Conservation (phyloP, 2,113 vertebrate species). For the Corythoichthys intestinalis region DNA sequence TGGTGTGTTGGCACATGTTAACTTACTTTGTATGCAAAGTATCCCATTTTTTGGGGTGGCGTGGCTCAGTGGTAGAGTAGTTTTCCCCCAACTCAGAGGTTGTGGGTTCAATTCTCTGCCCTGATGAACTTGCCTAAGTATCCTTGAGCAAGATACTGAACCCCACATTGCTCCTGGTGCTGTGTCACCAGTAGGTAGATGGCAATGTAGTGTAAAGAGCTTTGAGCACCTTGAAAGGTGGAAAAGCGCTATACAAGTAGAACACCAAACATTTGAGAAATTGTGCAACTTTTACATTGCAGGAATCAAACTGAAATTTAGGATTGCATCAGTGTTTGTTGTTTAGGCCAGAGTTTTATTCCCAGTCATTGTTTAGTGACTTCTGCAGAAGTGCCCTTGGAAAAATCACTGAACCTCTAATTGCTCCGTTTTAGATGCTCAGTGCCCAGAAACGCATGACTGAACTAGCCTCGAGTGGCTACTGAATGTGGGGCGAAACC, state of each 20-base stretch:
- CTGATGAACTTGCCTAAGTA: no score
- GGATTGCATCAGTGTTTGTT: neutral
- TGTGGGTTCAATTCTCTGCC: no score
- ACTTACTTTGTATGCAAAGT: neutral
- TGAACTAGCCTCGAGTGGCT: constrained; percentile 35
- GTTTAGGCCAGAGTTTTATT: constrained; percentile 55
- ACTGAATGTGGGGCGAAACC: constrained; percentile 45
- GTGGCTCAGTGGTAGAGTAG: no score
- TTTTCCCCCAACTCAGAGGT: no score
- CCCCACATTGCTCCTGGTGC: no score
- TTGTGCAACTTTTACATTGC: neutral
- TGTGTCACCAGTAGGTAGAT: no score
- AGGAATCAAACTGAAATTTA: neutral
- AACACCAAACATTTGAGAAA: constrained; percentile 1
- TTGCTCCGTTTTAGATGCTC: constrained; percentile 53
- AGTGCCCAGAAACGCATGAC: constrained; percentile 60
- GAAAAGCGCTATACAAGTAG: no score
- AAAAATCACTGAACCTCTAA: constrained; percentile 48
- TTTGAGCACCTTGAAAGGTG: no score
- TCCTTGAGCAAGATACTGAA: no score
- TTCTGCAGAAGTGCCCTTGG: constrained; percentile 58
- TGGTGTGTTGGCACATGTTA: neutral
- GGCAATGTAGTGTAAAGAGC: no score
- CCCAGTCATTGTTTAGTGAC: constrained; percentile 41
- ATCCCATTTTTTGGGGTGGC: no score